Evolutionary conservation across 2,797 vertebrate species (phyloP), one percentile per base, ranked within the genome.

Genomic region (Centroberyx gerrardi): DNA sequence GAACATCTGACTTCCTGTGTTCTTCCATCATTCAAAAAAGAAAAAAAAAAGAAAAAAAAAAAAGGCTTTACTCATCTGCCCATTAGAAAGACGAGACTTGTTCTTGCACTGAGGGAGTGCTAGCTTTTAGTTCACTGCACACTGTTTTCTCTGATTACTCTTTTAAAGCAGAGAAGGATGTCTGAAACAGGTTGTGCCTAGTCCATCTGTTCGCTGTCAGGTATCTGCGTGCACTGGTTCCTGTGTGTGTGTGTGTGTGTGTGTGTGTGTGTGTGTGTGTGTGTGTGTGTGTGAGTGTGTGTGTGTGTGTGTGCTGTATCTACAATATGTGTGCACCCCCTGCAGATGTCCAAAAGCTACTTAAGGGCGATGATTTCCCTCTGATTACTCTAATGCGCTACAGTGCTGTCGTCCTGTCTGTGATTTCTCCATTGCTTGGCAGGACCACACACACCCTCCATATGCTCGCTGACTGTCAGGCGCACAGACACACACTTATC

Each of bases 281-380:
- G 49, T 76, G 33, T 74, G 52, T 38, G 8, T 52, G 51, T 65
- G 48, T 49, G 33, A 52, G 67, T 68, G 54, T 54, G 53, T 38
- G 53, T 51, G 65, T 52, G 27, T 67, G 27, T 46, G 68, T 64
- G 65, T 40, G 46, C 9, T 67, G 46, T 65, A 51, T 74, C 46
- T 54, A 80, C 61, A 87, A 77, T 81, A 70, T 79, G 77, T 6
- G 2, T 61, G 80, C 68, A 72, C 44, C 46, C 54, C 29, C 70
- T 83, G 73, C 90, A 91, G 88, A 90, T 92, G 89, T 88, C 87
- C 89, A 90, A 87, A 90, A 89, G 66, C 88, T 86, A 92, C 86
- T 91, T 91, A 89, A 90, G 85, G 82, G 74, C 33, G 66, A 90
- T 90, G 81, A 92, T 93, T 91, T 92, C 78, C 78, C 84, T 88